Conservation (phyloP, 2,888 invertebrate species). For the Elmis aenea region DNA sequence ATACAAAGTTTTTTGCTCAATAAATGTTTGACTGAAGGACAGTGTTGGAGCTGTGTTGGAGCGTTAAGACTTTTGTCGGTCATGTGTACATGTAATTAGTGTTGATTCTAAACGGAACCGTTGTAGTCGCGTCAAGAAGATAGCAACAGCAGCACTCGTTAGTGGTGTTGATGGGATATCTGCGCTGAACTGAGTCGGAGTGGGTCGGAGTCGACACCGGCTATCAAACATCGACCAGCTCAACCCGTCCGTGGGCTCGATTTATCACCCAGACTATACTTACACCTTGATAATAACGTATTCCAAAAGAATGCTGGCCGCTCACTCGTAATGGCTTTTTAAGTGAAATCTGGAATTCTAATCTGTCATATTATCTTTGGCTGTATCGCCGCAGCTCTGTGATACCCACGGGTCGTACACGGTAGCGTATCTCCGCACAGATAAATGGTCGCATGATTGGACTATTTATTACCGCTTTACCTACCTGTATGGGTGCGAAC, state of each 20-base stretch:
- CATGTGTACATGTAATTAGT: conserved; percentile 13
- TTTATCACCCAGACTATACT: conserved; percentile 32
- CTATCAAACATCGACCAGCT: conserved; percentile 26
- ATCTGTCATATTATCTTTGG: conserved; percentile 34
- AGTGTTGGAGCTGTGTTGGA: too few relatives aligned
- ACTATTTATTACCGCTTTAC: conserved; percentile 29
- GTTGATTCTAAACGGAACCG: conserved; percentile 13
- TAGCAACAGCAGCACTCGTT: conserved; percentile 15
- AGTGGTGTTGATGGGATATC: conserved; percentile 16
- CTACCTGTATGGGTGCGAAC: conserved; percentile 26
- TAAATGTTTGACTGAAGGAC: too few relatives aligned
- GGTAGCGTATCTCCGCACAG: conserved; percentile 32
- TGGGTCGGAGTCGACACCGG: conserved; percentile 18
- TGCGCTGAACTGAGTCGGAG: conserved; percentile 13
- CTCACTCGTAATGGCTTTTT: conserved; percentile 39
- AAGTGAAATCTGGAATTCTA: conserved; percentile 40
- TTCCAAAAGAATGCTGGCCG: conserved; percentile 30
- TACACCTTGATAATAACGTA: conserved; percentile 32
- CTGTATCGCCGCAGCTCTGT: conserved; percentile 20
- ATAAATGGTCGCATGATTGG: conserved; percentile 31
- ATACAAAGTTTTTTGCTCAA: too few relatives aligned
- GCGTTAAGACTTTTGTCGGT: too few relatives aligned
- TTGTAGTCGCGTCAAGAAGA: conserved; percentile 11
- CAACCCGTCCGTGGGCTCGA: conserved; percentile 31
- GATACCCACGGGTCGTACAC: conserved; percentile 24